These are phyloP conservation scores for Periparus ater DNA, from an alignment of 2,797 vertebrate genomes.

Conservation along the genomic window DNA sequence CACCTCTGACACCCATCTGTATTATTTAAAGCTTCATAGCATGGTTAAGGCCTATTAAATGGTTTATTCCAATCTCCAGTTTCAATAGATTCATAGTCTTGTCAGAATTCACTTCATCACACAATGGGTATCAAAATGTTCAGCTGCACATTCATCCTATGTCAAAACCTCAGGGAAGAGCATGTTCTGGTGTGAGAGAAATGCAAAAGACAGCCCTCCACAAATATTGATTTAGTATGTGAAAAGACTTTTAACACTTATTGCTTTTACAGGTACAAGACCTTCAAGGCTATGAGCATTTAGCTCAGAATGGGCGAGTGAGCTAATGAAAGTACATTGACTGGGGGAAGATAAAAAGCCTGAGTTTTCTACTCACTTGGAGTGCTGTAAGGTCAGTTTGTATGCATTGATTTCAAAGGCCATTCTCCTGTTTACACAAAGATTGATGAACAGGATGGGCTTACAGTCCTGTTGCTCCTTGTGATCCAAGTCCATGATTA, in stretches of 20 bases:
- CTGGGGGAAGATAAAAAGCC: conserved; percentile 18
- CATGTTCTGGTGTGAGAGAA: background rate
- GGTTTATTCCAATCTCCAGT: background rate
- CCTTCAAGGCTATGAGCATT: background rate
- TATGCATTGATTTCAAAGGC: conserved; percentile 31
- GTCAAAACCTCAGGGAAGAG: background rate
- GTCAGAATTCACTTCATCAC: background rate
- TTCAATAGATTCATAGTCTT: background rate
- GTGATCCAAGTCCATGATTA: conserved; percentile 40
- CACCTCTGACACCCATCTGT: background rate
- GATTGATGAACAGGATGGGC: conserved; percentile 34
- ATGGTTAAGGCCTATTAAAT: background rate
- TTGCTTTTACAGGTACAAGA: background rate
- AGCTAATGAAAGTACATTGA: conserved; percentile 20
- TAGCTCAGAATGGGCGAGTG: background rate
- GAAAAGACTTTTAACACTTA: conserved; percentile 9
- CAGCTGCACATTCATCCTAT: background rate
- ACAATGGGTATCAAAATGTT: background rate
- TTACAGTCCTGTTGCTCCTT: conserved; percentile 9
- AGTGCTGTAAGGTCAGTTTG: conserved; percentile 26
- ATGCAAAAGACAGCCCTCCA: background rate
- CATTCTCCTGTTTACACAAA: conserved; percentile 29
- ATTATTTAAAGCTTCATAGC: background rate
- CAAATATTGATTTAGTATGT: background rate
- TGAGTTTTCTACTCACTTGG: background rate